These are phyloP conservation scores for Cottus gobio DNA, from an alignment of 2,113 vertebrate genomes.

Conservation along the genomic window DNA sequence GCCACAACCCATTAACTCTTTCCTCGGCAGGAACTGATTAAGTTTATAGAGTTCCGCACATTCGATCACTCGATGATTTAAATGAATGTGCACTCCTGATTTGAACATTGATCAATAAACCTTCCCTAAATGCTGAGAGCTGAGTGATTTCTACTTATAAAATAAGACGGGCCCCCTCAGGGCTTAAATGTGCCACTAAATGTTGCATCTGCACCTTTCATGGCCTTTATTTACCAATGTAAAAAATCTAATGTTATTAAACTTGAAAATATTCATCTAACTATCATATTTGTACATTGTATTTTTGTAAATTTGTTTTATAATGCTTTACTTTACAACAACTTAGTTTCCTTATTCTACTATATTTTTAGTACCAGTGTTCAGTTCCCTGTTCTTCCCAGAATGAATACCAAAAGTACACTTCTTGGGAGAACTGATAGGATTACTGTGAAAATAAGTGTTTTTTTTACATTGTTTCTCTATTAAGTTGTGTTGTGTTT, in stretches of 20 bases:
- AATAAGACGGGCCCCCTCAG: neutral
- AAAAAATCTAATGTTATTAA: too few relatives aligned
- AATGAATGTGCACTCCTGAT: constrained; percentile 16
- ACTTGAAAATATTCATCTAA: neutral
- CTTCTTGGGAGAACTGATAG: neutral
- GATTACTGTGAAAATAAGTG: neutral
- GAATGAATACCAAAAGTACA: neutral
- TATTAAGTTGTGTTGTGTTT: neutral
- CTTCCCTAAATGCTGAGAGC: neutral
- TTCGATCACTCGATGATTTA: constrained; percentile 14
- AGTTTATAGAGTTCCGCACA: constrained; percentile 4
- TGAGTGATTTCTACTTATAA: neutral
- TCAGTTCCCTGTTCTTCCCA: too few relatives aligned
- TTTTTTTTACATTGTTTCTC: neutral
- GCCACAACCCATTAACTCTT: constrained; percentile 45
- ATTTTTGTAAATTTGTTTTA: neutral
- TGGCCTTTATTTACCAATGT: neutral
- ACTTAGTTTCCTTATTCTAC: neutral
- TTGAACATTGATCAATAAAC: constrained; percentile 20
- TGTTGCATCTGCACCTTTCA: neutral
- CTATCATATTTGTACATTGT: neutral
- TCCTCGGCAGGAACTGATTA: constrained; percentile 17
- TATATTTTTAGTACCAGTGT: neutral
- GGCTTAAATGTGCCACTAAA: constrained; percentile 2
- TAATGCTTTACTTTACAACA: neutral